Percentiles rank a stretch among this genome's conserved stretches.
phyloP scores from a whole-genome alignment of 35 echinoderm and acorn worm species.

The Patiria miniata region DNA sequence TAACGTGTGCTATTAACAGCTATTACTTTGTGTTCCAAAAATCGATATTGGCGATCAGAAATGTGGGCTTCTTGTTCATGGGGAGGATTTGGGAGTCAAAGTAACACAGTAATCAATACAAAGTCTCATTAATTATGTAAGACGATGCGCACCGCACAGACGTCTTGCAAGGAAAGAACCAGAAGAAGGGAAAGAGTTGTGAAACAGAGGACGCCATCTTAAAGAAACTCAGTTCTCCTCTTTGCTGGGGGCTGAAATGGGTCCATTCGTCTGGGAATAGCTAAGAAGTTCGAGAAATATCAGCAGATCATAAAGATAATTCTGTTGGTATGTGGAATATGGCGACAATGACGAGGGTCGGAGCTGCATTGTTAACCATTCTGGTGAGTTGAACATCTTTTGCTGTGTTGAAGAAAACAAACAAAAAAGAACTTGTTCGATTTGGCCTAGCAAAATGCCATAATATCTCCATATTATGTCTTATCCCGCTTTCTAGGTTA shows the following conservation, averaged over 20 bases:
- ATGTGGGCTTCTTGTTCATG: neutral
- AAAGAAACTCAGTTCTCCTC: neutral
- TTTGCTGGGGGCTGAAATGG: neutral
- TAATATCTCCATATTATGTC: too few relatives aligned
- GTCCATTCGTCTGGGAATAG: neutral
- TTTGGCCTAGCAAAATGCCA: too few relatives aligned
- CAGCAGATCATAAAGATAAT: neutral
- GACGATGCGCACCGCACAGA: neutral
- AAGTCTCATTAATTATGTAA: slow-evolving; percentile 11
- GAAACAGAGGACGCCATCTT: slow-evolving; percentile 16
- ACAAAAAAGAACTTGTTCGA: too few relatives aligned
- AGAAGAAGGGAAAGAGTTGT: neutral
- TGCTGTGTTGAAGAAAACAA: too few relatives aligned
- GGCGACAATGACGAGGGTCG: neutral
- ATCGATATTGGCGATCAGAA: neutral
- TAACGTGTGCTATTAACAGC: neutral
- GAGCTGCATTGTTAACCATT: neutral
- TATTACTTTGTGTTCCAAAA: neutral
- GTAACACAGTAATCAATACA: neutral
- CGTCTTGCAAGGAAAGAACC: neutral
- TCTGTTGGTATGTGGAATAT: neutral
- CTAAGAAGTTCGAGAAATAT: neutral
- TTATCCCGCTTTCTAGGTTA: too few relatives aligned
- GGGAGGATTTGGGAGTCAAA: neutral
- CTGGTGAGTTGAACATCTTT: slow-evolving; percentile 2